A percentile compares a stretch with the other conserved stretches of the same genome.
phyloP scores from a whole-genome alignment of 2,113 vertebrate species.

The Cinclus mexicanus region DNA sequence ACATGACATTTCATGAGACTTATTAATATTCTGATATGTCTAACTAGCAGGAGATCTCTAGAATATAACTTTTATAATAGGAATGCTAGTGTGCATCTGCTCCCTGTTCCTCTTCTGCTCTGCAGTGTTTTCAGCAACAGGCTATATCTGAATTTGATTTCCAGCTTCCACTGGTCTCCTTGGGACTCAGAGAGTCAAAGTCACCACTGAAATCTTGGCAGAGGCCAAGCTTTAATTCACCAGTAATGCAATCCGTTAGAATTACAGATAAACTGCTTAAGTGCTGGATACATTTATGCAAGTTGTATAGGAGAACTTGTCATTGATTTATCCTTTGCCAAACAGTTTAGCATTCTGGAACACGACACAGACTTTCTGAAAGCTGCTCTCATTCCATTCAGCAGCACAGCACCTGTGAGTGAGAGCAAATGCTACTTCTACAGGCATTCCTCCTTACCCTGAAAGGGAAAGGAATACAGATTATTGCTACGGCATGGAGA shows the following conservation, averaged over 20 bases:
- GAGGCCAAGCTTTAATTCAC: conserved; percentile 1
- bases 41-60: neutral
- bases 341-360: neutral
- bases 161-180: neutral
- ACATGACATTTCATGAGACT: neutral
- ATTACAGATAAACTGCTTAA: conserved; percentile 8
- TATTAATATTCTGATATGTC: neutral
- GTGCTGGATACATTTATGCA: neutral
- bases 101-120: neutral
- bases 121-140: neutral
- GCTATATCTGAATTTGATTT: neutral
- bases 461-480: neutral
- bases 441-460: neutral
- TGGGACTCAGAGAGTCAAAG: neutral
- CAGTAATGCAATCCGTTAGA: neutral
- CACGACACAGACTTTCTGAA: neutral
- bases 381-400: neutral
- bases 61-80: neutral
- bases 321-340: conserved; percentile 10
- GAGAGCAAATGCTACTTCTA: neutral
- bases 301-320: neutral
- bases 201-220: conserved; percentile 23
- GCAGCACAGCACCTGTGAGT: neutral
- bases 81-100: neutral
- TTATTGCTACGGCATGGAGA: neutral